Conservation (phyloP, 2,113 vertebrate species). For the Calyptommatus sinebrachiatus region DNA sequence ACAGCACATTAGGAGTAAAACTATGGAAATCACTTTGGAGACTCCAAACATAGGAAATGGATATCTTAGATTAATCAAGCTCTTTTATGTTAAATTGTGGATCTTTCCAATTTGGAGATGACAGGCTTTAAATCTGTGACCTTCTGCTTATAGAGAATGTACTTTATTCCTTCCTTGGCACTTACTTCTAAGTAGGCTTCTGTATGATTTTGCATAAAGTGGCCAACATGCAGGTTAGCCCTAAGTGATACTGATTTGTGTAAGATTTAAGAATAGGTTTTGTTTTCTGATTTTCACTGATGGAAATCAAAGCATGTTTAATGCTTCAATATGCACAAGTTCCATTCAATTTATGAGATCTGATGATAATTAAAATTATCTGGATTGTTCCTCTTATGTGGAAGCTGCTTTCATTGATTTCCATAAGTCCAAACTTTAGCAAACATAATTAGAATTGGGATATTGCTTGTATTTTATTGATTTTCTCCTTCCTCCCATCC, state of each 20-base stretch:
- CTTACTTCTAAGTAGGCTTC: neutral
- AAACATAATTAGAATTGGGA: conserved; percentile 3
- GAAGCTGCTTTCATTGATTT: conserved; percentile 4
- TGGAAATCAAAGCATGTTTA: conserved; percentile 4
- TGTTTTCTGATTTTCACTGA: conserved; percentile 7
- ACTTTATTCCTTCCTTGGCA: neutral
- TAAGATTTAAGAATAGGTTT: neutral
- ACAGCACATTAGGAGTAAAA: too few relatives aligned
- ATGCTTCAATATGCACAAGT: conserved; percentile 3
- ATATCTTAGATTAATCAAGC: too few relatives aligned
- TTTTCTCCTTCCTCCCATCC: neutral
- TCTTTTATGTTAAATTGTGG: too few relatives aligned
- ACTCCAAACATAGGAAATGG: too few relatives aligned
- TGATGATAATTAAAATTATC: neutral
- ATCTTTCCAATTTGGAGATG: too few relatives aligned
- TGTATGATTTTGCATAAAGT: neutral
- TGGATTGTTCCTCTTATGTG: neutral
- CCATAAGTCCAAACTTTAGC: neutral
- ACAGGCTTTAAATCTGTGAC: too few relatives aligned
- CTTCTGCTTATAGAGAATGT: too few relatives aligned
- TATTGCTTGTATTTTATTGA: neutral
- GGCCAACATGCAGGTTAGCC: neutral
- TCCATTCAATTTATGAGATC: neutral
- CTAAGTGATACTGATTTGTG: neutral
- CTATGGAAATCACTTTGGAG: too few relatives aligned